Percentiles rank a stretch among this genome's conserved stretches.
Evolutionary conservation across 2,888 invertebrate genomes (phyloP).

Genomic region (Aradus depressus): DNA sequence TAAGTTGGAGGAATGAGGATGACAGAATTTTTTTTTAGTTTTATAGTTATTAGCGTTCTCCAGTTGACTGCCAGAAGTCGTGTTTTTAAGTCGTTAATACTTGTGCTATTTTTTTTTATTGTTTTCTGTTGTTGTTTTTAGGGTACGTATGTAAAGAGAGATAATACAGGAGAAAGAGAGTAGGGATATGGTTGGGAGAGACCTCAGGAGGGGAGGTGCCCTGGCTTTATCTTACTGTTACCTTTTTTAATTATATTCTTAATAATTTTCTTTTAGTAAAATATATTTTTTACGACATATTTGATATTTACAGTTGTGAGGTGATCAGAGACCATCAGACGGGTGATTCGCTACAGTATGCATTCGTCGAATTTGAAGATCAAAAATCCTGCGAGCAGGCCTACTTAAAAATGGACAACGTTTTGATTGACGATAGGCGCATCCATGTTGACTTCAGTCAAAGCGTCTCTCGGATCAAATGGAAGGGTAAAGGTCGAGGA

Average conservation of each 20-base stretch:
- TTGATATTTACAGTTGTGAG: slow-evolving; percentile 58
- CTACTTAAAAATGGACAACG: slow-evolving; percentile 99
- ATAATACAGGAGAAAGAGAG: no score
- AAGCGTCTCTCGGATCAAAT: slow-evolving; percentile 88
- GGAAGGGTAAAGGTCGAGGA: slow-evolving; percentile 79
- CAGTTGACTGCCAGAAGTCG: no score
- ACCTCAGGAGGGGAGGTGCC: no score
- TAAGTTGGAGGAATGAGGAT: no score
- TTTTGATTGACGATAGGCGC: slow-evolving; percentile 92
- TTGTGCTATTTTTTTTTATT: no score
- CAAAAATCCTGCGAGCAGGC: slow-evolving; percentile 91
- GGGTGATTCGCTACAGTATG: slow-evolving; percentile 93
- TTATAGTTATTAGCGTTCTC: no score
- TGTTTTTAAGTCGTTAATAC: no score
- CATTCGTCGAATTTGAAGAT: slow-evolving; percentile 94
- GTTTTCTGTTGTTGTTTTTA: no score
- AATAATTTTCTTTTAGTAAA: not conserved
- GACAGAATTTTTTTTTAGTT: no score
- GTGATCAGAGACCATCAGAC: slow-evolving; percentile 88
- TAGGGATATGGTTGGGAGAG: no score
- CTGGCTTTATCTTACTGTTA: no score
- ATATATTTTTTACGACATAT: not conserved
- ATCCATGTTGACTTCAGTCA: slow-evolving; percentile 99
- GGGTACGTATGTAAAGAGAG: no score
- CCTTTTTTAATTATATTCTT: not conserved